phyloP scores from a whole-genome alignment of 2,888 invertebrate species.

The Heliconius erato region DNA sequence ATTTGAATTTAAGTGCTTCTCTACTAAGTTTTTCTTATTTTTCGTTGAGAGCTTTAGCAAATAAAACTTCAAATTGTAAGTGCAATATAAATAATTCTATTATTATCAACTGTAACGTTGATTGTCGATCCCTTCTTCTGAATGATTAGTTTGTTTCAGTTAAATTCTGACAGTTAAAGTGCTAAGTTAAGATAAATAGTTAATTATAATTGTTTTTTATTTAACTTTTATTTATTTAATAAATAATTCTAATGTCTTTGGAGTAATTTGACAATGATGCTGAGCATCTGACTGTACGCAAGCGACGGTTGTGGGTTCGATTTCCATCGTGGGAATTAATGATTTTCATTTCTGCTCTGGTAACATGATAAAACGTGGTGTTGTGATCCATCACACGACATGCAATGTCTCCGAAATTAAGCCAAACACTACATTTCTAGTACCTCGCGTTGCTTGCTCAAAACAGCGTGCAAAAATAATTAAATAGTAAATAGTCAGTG shows the following conservation, averaged over 20 bases:
- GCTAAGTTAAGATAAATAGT: not conserved
- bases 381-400: not conserved
- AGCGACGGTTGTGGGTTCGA: not conserved
- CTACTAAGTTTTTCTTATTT: not conserved
- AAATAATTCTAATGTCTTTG: not conserved
- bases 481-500: no score
- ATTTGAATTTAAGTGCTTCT: not conserved
- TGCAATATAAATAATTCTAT: not conserved
- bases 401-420: not conserved
- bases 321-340: not conserved
- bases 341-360: not conserved
- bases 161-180: conserved; percentile 6
- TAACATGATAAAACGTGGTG: not conserved
- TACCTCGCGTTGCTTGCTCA: not conserved
- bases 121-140: not conserved
- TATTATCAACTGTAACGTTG: not conserved
- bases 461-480: not conserved
- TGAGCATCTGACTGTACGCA: not conserved
- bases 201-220: not conserved
- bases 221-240: not conserved
- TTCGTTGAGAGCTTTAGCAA: not conserved
- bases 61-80: not conserved
- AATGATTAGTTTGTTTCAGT: conserved; percentile 1
- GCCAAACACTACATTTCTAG: not conserved
- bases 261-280: not conserved